Evolutionary conservation across 1,140 invertebrate species (phyloP), one percentile per base, ranked within the genome.

Genomic region (Batillaria attramentaria): DNA sequence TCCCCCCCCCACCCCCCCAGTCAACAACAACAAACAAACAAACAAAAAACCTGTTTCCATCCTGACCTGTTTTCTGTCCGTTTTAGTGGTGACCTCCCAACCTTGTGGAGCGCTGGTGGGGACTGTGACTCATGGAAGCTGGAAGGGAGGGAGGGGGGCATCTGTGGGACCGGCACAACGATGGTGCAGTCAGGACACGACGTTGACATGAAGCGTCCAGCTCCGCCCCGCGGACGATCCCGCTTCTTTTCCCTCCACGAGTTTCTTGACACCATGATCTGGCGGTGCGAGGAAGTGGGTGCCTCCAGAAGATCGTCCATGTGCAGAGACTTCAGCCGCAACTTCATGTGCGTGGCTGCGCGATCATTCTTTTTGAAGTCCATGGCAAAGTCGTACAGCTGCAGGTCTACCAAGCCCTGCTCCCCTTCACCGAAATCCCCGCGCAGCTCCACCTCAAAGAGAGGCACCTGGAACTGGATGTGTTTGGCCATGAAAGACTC

Each of bases 221-320:
- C 79, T 33, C 69, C 92, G 87, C 85, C 90, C 50, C 82, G 54
- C 0, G 54, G 6, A 18, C 74, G 77, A 13, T 81, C 54, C 24
- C 54, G 24, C 69, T 0, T 54, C 31, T 81, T 31, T 39, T 83
- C 83, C 13, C 81, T 73, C 66, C 76, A 33, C 0, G 83, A 78
- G 6, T 77, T 82, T 35, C 82, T 72, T 0, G 95, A 97, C 43
- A 95, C 93, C 91, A 91, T 86, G 33, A 97, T 94, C 86, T 94
- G 94, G 28, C 96, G 93, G 90, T 97, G 95, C 77, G 94, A 94
- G 0, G 96, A 96, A 35, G 94, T 94, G 35, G 93, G 92, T 2
- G 95, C 93, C 83, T 95, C 94, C 1, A 96, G 92, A 20, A 97
- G 91, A 91, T 98, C 96, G 91, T 97, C 96, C 95, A 98, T 96